Base-by-base conservation (phyloP, 2,113 vertebrate genomes). In the Callaeas wilsoni region DNA sequence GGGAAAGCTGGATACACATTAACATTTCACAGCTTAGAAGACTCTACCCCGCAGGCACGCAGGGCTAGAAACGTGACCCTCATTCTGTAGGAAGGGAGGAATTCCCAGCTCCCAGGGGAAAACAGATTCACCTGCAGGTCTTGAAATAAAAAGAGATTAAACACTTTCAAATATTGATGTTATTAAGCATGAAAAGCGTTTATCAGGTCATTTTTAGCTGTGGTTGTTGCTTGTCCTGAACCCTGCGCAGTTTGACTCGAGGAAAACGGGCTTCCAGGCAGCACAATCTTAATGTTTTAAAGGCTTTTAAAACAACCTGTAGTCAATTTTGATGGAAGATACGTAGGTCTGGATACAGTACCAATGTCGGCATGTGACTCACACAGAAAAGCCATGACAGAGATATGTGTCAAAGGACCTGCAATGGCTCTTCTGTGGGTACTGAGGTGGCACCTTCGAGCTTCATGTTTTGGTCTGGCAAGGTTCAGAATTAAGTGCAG, bases 1-100 rank as follows among this genome's bases (percentile, higher is more conserved):
- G 90, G 74, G 41, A 93, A 90, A 93, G 76, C 89, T 92, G 94
- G 86, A 84, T 60, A 70, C 50, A 68, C 84, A 96, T 96, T 92
- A 95, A 87, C 95, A 96, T 93, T 94, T 96, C 92, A 94, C 86
- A 94, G 88, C 76, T 87, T 75, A 87, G 57, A 82, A 90, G 69
- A 46, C 64, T 64, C 49, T 46, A 93, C 60, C 92, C 96, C 0
- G 10, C 62, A 92, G 93, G 79, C 88, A 89, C 35, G 65, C 73
- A 53, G 69, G 90, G 73, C 80, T 87, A 73, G 42, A 93, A 90
- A 90, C 13, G 57, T 93, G 92, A 94, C 92, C 93, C 81, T 71
- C 84, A 73, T 91, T 89, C 83, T 92, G 74, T 19, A 50, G 86
- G 73, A 93, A 94, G 77, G 94, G 77, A 95, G 90, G 89, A 95